phyloP scores from a whole-genome alignment of 2,113 vertebrate species.

The Vidua chalybeata region DNA sequence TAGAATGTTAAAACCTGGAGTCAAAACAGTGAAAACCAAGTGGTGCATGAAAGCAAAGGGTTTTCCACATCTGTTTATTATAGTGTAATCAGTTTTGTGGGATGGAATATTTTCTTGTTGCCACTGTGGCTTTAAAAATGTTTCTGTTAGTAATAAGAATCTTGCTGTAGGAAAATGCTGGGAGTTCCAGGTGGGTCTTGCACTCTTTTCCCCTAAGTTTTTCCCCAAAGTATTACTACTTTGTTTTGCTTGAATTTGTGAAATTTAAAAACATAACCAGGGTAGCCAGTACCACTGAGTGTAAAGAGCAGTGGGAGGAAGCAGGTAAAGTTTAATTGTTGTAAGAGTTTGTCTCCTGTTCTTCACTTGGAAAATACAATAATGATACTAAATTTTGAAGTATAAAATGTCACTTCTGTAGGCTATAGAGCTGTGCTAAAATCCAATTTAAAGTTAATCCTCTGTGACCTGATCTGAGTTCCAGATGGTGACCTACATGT shows the following conservation, averaged over 20 bases:
- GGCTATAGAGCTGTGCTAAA: not conserved
- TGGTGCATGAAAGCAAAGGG: not conserved
- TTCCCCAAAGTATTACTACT: not conserved
- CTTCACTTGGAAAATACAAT: not conserved
- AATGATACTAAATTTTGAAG: not conserved
- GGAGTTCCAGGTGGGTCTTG: not conserved
- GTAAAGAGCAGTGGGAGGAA: not conserved
- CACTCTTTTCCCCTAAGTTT: rapidly evolving
- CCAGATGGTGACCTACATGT: conserved; percentile 40
- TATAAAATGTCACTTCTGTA: not conserved
- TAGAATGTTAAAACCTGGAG: not conserved
- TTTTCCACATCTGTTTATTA: not conserved
- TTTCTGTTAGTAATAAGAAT: not conserved
- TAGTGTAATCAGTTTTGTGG: not conserved
- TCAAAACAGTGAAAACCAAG: not conserved
- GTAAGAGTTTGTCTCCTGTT: not conserved
- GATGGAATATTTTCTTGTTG: not conserved
- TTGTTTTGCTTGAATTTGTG: not conserved
- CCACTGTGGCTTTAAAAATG: not conserved
- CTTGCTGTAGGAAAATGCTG: not conserved
- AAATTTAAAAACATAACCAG: not conserved
- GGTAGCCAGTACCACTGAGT: not conserved
- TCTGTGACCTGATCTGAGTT: not conserved
- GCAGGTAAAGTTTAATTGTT: not conserved
- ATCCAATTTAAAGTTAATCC: conserved; percentile 22